Percentiles rank a stretch among this genome's conserved stretches.
Evolutionary conservation across 2,113 vertebrate species (phyloP).

Genomic region (Corydoras maculifer): DNA sequence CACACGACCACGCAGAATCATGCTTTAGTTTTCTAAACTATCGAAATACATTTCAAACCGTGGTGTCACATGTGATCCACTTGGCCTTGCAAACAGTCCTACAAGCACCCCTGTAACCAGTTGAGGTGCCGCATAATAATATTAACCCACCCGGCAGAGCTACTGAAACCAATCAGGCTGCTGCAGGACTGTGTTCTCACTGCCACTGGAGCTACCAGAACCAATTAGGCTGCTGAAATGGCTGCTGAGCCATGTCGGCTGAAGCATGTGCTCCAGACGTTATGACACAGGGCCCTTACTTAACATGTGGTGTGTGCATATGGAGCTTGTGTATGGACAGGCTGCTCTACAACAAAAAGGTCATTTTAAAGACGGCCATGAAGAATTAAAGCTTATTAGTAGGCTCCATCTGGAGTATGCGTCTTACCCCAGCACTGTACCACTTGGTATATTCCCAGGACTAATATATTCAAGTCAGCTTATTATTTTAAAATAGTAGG

Average conservation of each 20-base stretch:
- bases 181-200: constrained; percentile 4
- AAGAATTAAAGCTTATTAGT: constrained; percentile 14
- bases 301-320: constrained; percentile 11
- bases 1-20: neutral
- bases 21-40: neutral
- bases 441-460: neutral
- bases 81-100: constrained; percentile 15
- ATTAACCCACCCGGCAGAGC: neutral
- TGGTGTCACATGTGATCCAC: constrained; percentile 1
- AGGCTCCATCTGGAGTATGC: neutral
- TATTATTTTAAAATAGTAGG: neutral
- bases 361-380: constrained; percentile 8
- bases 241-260: constrained; percentile 3
- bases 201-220: constrained; percentile 12
- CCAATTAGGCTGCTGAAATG: constrained; percentile 4
- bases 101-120: constrained; percentile 1
- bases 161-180: constrained; percentile 1
- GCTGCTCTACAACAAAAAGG: constrained; percentile 13
- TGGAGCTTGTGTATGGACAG: constrained; percentile 5
- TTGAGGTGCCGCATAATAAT: neutral
- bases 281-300: constrained; percentile 1
- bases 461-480: neutral
- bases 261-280: constrained; percentile 8
- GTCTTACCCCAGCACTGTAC: neutral
- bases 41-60: constrained; percentile 15